Evolutionary conservation across 2,888 invertebrate species (phyloP).

Genomic region (Molorchus minor): DNA sequence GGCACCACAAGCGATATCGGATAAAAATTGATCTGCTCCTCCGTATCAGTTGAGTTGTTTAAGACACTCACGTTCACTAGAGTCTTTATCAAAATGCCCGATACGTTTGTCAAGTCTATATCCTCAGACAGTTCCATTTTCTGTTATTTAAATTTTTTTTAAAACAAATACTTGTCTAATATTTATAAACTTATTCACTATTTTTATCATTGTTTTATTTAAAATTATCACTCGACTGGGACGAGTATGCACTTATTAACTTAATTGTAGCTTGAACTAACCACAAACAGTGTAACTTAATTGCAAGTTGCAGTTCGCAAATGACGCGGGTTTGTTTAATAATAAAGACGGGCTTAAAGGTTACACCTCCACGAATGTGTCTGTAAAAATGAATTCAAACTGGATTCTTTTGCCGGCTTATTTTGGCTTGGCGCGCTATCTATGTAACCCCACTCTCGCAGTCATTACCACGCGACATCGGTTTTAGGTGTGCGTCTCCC

Average conservation of each 20-base stretch:
- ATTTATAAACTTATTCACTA: background rate
- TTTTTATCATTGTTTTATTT: background rate
- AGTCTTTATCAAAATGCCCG: background rate
- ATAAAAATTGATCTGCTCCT: conserved; percentile 50
- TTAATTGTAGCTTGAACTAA: background rate
- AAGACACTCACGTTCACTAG: background rate
- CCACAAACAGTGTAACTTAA: background rate
- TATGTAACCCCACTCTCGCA: conserved; percentile 12
- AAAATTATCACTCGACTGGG: background rate
- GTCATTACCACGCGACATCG: conserved; percentile 6
- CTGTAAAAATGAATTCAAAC: conserved; percentile 27
- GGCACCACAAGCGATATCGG: conserved; percentile 73
- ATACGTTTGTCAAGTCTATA: background rate
- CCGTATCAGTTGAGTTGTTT: background rate
- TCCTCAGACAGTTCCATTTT: background rate
- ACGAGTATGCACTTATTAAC: background rate
- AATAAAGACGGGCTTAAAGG: conserved; percentile 3
- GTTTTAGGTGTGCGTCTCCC: background rate
- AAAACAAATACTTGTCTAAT: background rate
- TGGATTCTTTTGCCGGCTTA: conserved; percentile 32
- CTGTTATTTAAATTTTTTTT: background rate
- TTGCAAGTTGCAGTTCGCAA: conserved; percentile 13
- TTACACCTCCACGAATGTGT: conserved; percentile 21
- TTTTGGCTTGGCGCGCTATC: conserved; percentile 32
- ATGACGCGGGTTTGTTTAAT: conserved; percentile 15